Base-by-base conservation (phyloP, 2,113 vertebrate species). In the Phylloscopus whistleri region DNA sequence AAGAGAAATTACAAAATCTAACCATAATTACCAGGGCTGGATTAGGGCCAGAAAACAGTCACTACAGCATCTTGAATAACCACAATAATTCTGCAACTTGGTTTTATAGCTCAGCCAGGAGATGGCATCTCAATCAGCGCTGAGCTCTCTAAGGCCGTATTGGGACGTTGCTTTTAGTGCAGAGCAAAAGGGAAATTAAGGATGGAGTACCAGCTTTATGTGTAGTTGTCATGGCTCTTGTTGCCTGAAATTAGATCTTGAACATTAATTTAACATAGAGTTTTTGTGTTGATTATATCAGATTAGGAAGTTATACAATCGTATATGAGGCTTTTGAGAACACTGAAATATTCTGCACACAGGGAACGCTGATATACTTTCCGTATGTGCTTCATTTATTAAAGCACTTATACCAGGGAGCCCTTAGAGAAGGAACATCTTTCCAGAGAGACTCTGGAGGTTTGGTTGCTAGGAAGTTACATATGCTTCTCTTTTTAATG, bases 391-490 rank as follows among this genome's bases (percentile, higher is more conserved):
- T 97, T 97, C 97, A 97, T 98, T 98, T 98, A 90, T 90, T 90
- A 84, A 84, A 90, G 80, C 72, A 90, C 80, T 90, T 90, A 96
- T 97, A 96, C 96, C 70, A 90, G 56, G 10, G 49, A 97, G 93
- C 89, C 95, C 92, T 90, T 92, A 92, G 97, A 97, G 92, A 94
- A 95, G 88, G 86, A 97, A 86, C 94, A 96, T 97, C 97, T 98
- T 97, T 96, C 91, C 96, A 96, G 92, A 89, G 82, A 78, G 84
- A 89, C 98, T 97, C 97, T 93, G 93, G 97, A 97, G 98, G 90
- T 92, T 95, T 97, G 97, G 97, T 98, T 98, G 98, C 97, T 98
- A 98, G 96, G 97, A 98, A 97, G 97, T 97, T 98, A 97, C 96
- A 97, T 97, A 98, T 97, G 97, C 96, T 97, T 91, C 94, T 96